Conservation (phyloP, 2,113 vertebrate genomes). For the Amphilophus citrinellus region DNA sequence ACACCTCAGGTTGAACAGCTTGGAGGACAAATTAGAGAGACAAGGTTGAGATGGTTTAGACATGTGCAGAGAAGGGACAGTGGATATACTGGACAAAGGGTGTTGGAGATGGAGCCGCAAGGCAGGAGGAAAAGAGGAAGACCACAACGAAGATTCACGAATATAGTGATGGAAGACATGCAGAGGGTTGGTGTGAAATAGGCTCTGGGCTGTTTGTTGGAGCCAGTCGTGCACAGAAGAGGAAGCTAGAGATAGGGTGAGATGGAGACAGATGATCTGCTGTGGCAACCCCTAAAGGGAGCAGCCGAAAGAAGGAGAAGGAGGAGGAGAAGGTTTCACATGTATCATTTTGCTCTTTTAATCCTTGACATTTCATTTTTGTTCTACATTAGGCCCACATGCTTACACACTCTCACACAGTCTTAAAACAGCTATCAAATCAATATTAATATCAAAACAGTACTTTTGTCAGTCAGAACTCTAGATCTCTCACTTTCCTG, state of each 20-base stretch:
- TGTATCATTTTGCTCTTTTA: background rate
- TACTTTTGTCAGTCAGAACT: too few relatives aligned
- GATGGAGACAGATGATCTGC: background rate
- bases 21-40: background rate
- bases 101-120: background rate
- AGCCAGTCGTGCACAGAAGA: background rate
- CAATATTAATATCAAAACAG: too few relatives aligned
- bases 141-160: background rate
- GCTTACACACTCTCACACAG: too few relatives aligned
- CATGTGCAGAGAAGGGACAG: background rate
- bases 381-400: background rate
- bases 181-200: background rate
- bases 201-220: conserved; percentile 1
- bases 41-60: background rate
- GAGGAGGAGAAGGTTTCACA: too few relatives aligned
- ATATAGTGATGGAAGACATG: background rate
- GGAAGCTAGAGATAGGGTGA: background rate
- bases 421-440: too few relatives aligned
- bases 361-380: background rate
- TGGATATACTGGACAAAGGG: background rate
- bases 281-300: background rate
- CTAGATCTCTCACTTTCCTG: too few relatives aligned
- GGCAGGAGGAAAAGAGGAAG: background rate
- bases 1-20: background rate
- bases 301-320: background rate